Conservation (phyloP, 2,888 invertebrate genomes). For the Acheta domesticus region DNA sequence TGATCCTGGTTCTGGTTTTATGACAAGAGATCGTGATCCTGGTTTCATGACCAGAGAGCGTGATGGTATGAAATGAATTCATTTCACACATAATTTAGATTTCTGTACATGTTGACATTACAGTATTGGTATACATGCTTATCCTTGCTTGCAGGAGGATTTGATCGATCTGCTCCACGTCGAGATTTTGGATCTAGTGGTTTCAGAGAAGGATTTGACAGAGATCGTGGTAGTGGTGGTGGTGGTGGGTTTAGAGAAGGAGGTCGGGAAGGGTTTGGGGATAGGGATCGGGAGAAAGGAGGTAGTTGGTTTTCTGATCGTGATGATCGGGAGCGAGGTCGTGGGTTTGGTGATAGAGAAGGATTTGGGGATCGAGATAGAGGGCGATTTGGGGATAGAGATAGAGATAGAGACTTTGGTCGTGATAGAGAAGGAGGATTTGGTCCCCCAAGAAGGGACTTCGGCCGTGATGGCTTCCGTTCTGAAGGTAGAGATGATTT, state of each 20-base stretch:
- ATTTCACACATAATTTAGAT: not conserved
- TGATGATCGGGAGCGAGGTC: constrained; percentile 41
- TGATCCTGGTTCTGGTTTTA: constrained; percentile 25
- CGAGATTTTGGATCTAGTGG: not conserved
- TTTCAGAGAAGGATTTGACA: constrained; percentile 39
- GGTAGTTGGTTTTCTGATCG: constrained; percentile 33
- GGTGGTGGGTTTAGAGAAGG: constrained; percentile 48
- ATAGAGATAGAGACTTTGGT: constrained; percentile 39
- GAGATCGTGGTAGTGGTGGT: constrained; percentile 46
- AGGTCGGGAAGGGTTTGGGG: constrained; percentile 37
- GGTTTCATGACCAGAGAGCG: constrained; percentile 40
- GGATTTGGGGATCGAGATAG: constrained; percentile 38
- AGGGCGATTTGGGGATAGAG: constrained; percentile 36
- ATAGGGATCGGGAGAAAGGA: constrained; percentile 42
- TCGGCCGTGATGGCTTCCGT: constrained; percentile 39
- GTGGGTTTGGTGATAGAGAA: constrained; percentile 36
- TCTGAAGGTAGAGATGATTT: constrained; percentile 41
- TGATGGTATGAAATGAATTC: constrained; percentile 25
- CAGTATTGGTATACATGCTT: too few relatives aligned
- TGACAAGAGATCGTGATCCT: constrained; percentile 38
- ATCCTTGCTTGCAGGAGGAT: too few relatives aligned
- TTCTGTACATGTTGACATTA: not conserved
- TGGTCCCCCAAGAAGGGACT: constrained; percentile 33
- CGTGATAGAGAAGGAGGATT: constrained; percentile 37
- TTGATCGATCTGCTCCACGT: not conserved